These are phyloP conservation scores for Monomorium pharaonis DNA, from an alignment of 1,140 invertebrate genomes.

Conservation along the genomic window DNA sequence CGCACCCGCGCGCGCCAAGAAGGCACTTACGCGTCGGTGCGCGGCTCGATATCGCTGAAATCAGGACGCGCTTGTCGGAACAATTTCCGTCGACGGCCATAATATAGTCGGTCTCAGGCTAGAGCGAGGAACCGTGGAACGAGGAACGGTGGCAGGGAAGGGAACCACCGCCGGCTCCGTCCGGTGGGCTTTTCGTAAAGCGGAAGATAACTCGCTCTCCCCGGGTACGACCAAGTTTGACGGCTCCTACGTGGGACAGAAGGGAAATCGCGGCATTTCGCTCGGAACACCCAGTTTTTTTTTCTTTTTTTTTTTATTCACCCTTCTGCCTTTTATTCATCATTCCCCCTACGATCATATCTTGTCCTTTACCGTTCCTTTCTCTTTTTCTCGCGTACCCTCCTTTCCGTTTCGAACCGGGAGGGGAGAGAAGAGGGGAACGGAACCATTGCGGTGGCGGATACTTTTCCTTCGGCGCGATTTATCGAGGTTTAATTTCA, in stretches of 20 bases:
- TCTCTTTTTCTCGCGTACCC: neutral
- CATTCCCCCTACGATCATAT: neutral
- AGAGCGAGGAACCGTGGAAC: no score
- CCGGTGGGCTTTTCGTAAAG: constrained; percentile 48
- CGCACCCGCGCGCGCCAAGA: neutral
- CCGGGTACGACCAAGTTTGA: constrained; percentile 21
- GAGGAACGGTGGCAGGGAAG: neutral
- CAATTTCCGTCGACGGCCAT: constrained; percentile 49
- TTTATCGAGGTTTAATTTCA: constrained; percentile 69
- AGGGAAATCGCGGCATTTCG: constrained; percentile 28
- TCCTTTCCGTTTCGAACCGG: no score
- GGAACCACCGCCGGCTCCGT: neutral
- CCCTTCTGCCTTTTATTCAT: neutral
- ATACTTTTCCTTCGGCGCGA: constrained; percentile 29
- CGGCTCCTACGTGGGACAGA: constrained; percentile 17
- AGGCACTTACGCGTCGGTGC: constrained; percentile 41
- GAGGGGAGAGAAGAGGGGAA: no score
- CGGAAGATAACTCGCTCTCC: neutral
- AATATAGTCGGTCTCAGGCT: constrained; percentile 36
- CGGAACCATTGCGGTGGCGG: no score
- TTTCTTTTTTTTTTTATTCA: constrained; percentile 67
- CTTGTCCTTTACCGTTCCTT: constrained; percentile 43
- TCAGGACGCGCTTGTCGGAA: constrained; percentile 63
- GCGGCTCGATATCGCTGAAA: constrained; percentile 37
- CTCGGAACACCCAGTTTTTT: no score